phyloP scores from a whole-genome alignment of 2,113 vertebrate species.

The Onychostruthus taczanowskii region DNA sequence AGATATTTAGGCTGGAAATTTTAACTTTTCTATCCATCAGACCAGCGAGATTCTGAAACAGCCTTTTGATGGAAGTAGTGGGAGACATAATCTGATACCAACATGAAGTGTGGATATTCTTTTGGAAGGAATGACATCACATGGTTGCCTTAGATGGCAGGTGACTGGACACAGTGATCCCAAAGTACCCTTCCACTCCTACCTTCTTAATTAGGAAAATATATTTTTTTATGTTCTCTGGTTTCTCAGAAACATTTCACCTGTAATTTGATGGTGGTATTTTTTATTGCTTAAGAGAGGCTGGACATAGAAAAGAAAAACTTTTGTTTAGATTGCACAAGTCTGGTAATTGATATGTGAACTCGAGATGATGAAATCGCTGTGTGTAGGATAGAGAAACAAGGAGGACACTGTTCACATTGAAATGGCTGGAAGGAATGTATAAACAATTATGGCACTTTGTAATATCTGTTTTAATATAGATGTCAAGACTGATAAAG shows the following conservation, averaged over 20 bases:
- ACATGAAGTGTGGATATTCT: background rate
- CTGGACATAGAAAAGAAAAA: background rate
- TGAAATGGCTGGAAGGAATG: background rate
- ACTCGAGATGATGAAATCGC: conserved; percentile 19
- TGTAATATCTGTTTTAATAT: conserved; percentile 21
- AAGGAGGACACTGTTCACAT: conserved; percentile 27
- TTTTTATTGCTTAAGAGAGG: conserved; percentile 12
- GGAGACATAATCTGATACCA: background rate
- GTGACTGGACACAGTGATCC: background rate
- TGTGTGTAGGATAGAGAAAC: background rate
- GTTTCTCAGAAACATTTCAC: conserved; percentile 1
- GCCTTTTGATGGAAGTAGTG: background rate
- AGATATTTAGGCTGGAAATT: background rate
- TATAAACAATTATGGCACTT: conserved; percentile 39
- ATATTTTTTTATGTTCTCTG: background rate
- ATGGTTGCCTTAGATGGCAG: background rate
- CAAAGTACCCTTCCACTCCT: background rate
- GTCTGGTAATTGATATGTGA: conserved; percentile 18
- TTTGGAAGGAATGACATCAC: background rate
- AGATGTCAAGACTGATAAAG: conserved; percentile 34
- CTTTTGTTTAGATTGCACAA: background rate
- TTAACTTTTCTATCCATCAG: background rate
- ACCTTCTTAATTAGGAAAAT: background rate
- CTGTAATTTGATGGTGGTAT: conserved; percentile 10
- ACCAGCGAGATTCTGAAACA: background rate